Percentiles rank a stretch among this genome's conserved stretches.
These are phyloP conservation scores for Urocitellus parryii DNA, from an alignment of 2,113 vertebrate species.

Conservation along the genomic window DNA sequence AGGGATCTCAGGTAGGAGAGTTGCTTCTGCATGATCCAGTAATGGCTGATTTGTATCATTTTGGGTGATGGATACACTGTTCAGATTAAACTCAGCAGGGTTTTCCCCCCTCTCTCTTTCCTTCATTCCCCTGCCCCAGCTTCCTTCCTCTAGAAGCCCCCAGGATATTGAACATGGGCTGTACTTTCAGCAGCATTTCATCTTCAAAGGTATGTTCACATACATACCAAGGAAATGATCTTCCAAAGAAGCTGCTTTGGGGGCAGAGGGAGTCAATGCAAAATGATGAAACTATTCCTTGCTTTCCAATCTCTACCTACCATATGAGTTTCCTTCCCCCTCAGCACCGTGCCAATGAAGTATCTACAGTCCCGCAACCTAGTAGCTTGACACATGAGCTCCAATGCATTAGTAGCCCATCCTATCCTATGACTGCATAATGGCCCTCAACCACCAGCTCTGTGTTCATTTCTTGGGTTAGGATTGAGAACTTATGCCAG, in stretches of 20 bases:
- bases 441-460: neutral
- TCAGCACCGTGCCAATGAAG: neutral
- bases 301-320: neutral
- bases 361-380: no score
- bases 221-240: constrained; percentile 48
- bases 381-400: neutral
- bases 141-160: constrained; percentile 44
- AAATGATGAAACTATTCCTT: constrained; percentile 31
- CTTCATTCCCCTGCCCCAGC: neutral
- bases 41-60: constrained; percentile 91
- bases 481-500: neutral
- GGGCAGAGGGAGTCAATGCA: constrained; percentile 33
- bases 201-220: constrained; percentile 22
- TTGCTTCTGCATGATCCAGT: constrained; percentile 88
- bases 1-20: constrained; percentile 88
- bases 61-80: constrained; percentile 89
- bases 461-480: neutral
- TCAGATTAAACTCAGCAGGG: constrained; percentile 86
- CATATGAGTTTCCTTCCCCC: neutral
- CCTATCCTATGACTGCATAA: neutral
- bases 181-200: neutral
- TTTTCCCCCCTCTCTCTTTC: constrained; percentile 60
- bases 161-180: constrained; percentile 52
- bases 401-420: neutral
- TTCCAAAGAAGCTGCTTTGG: neutral